Evolutionary conservation across 2,797 vertebrate species (phyloP).

Genomic region (Galagoides demidoff): DNA sequence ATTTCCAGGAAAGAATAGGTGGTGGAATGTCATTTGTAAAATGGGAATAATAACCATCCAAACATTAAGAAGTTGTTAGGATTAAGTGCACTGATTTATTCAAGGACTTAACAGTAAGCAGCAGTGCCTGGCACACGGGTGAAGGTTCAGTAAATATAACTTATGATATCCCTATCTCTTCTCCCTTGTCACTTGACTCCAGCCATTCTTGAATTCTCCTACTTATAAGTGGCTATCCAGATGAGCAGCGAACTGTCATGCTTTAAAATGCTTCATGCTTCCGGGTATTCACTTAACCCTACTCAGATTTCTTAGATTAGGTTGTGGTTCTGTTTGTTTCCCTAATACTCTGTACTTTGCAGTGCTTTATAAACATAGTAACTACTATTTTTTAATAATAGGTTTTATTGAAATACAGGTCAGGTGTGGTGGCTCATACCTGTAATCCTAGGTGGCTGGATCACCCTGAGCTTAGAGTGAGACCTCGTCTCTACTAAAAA

Average conservation of each 20-base stretch:
- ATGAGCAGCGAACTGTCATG: not conserved
- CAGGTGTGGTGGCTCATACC: too few relatives aligned
- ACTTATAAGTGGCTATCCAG: not conserved
- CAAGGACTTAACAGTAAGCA: not conserved
- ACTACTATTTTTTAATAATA: not conserved
- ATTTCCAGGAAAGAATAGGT: not conserved
- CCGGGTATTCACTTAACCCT: not conserved
- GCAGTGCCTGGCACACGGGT: not conserved
- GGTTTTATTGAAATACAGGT: not conserved
- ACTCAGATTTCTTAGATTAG: not conserved
- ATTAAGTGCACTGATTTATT: not conserved
- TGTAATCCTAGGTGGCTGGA: too few relatives aligned
- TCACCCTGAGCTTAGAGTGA: too few relatives aligned
- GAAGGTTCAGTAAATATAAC: not conserved
- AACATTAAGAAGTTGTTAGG: slow-evolving; percentile 3
- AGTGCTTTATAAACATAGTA: not conserved
- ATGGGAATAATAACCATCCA: not conserved
- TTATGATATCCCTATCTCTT: not conserved
- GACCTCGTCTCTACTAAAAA: too few relatives aligned
- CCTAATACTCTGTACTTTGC: not conserved
- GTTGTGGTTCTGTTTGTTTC: not conserved
- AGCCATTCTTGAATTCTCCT: not conserved
- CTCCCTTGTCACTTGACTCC: not conserved
- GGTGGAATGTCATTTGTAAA: not conserved
- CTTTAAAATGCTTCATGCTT: not conserved